Conservation (phyloP, 2,113 vertebrate genomes). For the Tilapia sparmanii region DNA sequence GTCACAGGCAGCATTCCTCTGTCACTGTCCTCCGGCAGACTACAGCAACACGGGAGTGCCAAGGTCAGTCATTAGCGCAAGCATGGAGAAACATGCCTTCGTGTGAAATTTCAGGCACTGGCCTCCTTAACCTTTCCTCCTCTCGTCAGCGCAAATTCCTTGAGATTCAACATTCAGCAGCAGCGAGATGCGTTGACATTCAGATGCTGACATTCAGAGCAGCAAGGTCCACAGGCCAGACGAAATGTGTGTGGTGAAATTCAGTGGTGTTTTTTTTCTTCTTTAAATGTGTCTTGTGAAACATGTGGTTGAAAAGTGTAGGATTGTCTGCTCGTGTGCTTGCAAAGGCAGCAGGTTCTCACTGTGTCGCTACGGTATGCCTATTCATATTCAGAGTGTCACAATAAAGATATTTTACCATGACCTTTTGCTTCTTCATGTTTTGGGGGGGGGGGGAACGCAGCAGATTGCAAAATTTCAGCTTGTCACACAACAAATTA, state of each 20-base stretch:
- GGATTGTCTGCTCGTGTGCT: not conserved
- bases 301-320: conserved; percentile 14
- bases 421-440: conserved; percentile 13
- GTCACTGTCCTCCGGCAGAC: not conserved
- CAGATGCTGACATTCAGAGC: not conserved
- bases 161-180: conserved; percentile 51
- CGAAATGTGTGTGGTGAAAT: not conserved
- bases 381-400: conserved; percentile 9
- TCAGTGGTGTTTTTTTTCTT: not conserved
- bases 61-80: conserved; percentile 38
- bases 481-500: not conserved
- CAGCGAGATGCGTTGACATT: not conserved
- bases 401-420: conserved; percentile 59
- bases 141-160: not conserved
- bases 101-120: conserved; percentile 34
- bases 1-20: conserved; percentile 33
- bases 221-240: not conserved
- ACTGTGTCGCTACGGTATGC: conserved; percentile 6
- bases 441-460: not conserved
- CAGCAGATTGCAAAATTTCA: not conserved
- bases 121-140: not conserved
- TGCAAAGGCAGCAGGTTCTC: conserved; percentile 3
- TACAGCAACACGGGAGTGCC: not conserved
- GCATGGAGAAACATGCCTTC: not conserved
- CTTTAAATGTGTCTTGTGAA: conserved; percentile 20